Evolutionary conservation across 2,888 invertebrate genomes (phyloP), one percentile per base, ranked within the genome.

Genomic region (Lithosia quadra): DNA sequence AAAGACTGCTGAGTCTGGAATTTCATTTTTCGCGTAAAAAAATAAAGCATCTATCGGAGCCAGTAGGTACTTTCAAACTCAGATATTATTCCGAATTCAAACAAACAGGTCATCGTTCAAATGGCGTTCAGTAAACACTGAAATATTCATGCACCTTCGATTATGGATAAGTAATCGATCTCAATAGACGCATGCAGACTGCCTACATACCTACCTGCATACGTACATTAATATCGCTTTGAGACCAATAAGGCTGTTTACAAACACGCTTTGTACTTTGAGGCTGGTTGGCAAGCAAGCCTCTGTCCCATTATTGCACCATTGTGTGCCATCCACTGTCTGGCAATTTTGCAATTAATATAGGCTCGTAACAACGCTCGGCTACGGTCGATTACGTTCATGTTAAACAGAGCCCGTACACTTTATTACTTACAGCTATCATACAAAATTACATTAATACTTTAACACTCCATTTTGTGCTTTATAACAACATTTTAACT

Each of bases 241-340:
- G 88, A 88, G 86, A 86, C 89, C 89, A 88, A 90, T 90, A 90
- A 88, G 85, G 88, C 84, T 88, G 88, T 88, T 86, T 85, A 86
- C 91, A 88, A 86, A 88, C 89, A 88, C 78, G 88, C 91, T 91
- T 90, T 90, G 92, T 90, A 88, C 87, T 86, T 88, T 88, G 90
- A 82, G 88, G 88, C 81, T 77, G 81, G 80, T 81, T 82, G 72
- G 81, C 87, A 88, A 89, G 88, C 90, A 88, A 80, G 80, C 80
- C 75, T 77, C 74, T 82, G 85, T 83, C 82, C 82, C 85, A 87
- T 89, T 90, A 90, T 90, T 90, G 88, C 90, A 85, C 78, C 76
- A 78, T 84, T 83, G 84, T 84, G 81, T 84, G 72, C 81, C 77
- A 82, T 80, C 80, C 78, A 77, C 76, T 74, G 85, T 84, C 83